These are phyloP conservation scores for Athene cunicularia DNA, from an alignment of 2,113 vertebrate genomes.

Conservation along the genomic window DNA sequence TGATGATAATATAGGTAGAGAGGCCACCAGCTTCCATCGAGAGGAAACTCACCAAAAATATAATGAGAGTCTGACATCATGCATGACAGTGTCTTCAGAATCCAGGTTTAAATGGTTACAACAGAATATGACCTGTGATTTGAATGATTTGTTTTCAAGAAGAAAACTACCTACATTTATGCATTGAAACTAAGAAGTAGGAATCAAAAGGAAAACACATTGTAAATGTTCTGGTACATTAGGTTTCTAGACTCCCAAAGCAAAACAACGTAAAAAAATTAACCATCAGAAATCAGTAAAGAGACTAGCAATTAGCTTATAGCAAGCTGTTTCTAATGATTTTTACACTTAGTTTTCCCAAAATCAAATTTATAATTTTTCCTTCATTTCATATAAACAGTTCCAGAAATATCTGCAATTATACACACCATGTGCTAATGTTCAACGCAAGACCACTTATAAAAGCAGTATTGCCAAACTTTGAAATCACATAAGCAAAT, in stretches of 20 bases:
- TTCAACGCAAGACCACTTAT: neutral
- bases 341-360: neutral
- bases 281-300: slow-evolving; percentile 33
- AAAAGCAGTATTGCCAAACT: neutral
- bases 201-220: slow-evolving; percentile 27
- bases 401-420: slow-evolving; percentile 15
- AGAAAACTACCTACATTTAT: neutral
- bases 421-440: neutral
- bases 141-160: neutral
- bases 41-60: neutral
- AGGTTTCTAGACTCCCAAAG: slow-evolving; percentile 40
- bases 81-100: neutral
- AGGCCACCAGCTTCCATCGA: neutral
- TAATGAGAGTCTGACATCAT: neutral
- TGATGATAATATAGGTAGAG: neutral
- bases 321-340: slow-evolving; percentile 46
- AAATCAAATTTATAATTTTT: neutral
- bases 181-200: neutral
- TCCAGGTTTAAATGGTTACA: neutral
- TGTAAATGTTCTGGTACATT: slow-evolving; percentile 31
- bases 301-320: slow-evolving; percentile 41
- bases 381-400: neutral
- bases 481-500: neutral
- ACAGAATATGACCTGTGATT: neutral
- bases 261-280: slow-evolving; percentile 41